phyloP scores from a whole-genome alignment of 2,797 vertebrate species.

The Centroberyx gerrardi region DNA sequence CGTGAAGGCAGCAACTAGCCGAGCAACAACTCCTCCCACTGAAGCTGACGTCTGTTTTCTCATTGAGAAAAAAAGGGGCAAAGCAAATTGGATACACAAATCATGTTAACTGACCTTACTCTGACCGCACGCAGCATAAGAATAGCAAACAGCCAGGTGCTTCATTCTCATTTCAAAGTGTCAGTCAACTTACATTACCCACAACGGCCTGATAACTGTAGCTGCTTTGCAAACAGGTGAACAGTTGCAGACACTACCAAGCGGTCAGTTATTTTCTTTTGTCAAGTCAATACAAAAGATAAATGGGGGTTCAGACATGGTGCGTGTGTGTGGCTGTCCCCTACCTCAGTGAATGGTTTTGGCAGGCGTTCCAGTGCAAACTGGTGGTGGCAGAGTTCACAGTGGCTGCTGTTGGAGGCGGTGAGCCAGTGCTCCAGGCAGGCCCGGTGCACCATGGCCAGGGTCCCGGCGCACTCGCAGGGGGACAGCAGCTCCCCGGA shows the following conservation, averaged over 20 bases:
- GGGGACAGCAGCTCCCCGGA: conserved; percentile 79
- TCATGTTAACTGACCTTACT: too few species aligned
- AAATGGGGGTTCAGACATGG: background rate
- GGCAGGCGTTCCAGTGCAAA: conserved; percentile 77
- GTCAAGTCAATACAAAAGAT: background rate
- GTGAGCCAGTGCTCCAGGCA: conserved; percentile 84
- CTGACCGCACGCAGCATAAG: background rate
- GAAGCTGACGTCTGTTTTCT: conserved; percentile 8
- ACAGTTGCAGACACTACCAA: background rate
- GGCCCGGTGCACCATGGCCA: conserved; percentile 79
- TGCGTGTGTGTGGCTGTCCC: conserved; percentile 4
- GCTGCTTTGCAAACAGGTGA: conserved; percentile 16
- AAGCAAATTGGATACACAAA: background rate
- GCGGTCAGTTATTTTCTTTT: background rate
- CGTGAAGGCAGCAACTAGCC: conserved; percentile 25
- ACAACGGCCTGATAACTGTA: background rate
- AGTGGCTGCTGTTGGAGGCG: conserved; percentile 80
- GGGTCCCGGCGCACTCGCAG: conserved; percentile 79
- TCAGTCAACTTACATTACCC: background rate
- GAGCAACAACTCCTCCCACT: conserved; percentile 26
- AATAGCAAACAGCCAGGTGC: background rate
- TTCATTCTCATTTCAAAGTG: background rate
- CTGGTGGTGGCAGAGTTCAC: conserved; percentile 83
- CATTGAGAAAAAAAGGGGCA: conserved; percentile 23
- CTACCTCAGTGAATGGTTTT: conserved; percentile 79